Base-by-base conservation (phyloP, 2,113 vertebrate genomes). In the Cheirogaleus medius region DNA sequence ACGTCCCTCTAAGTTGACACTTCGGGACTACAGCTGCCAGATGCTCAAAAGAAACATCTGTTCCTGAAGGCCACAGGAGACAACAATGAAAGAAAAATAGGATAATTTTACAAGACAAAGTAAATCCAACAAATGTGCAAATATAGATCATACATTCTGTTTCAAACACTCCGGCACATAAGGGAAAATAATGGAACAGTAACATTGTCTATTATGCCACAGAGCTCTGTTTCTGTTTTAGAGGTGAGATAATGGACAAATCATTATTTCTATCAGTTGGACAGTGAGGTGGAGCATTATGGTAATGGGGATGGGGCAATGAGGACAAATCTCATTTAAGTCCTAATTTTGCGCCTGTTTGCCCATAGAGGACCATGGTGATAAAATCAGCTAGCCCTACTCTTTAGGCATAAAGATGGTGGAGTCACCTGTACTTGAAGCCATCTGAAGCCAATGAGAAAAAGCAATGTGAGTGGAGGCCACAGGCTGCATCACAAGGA, bases 71-170 rank as follows among this genome's bases (percentile, higher is more conserved):
- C 54, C 91, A 83, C 37, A 29, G 80, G 68, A 80, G 76, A 94
- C 25, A 89, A 82, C 58, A 90, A 78, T 39, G 52, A 73, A 94
- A 94, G 88, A 39, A 94, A 92, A 87, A 29, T 11, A 77, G 83
- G 89, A 68, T 78, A 54, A 96, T 97, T 97, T 93, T 96, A 76
- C 29, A 90, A 87, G 80, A 77, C 58, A 81, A 97, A 94, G 69
- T 83, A 95, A 97, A 94, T 84, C 20, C 54, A 96, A 78, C 52
- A 69, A 95, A 86, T 77, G 12, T 77, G 6, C 17, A 94, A 95
- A 90, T 84, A 81, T n/a, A 87, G 68, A 69, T 66, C 49, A 69
- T 54, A 29, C 6, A 44, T 94, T 95, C 37, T 73, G 3, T 86
- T 95, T 93, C 47, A 52, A 73, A 77, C 63, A 74, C 25, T 39